phyloP scores from a whole-genome alignment of 2,888 invertebrate species.

The Pseudolycoriella hygida region DNA sequence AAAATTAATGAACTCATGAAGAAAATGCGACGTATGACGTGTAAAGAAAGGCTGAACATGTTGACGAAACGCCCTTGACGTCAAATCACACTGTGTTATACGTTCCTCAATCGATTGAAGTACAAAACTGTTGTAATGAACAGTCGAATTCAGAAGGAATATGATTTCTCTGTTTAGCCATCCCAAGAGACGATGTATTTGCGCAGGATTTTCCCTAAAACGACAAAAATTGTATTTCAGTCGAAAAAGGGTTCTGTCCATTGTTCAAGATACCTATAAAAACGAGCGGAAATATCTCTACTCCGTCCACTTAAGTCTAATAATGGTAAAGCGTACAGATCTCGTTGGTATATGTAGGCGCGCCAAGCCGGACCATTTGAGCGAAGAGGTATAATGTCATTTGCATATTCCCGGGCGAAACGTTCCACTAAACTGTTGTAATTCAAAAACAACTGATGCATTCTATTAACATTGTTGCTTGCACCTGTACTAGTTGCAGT shows the following conservation, averaged over 20 bases:
- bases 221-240: conserved; percentile 9
- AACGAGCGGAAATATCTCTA: conserved; percentile 55
- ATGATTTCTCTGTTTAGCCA: conserved; percentile 79
- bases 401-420: conserved; percentile 7
- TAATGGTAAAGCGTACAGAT: conserved; percentile 54
- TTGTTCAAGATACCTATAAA: conserved; percentile 42
- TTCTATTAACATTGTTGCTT: neutral
- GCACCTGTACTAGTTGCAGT: too few relatives aligned
- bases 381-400: conserved; percentile 11
- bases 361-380: conserved; percentile 31
- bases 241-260: conserved; percentile 5
- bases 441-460: conserved; percentile 2
- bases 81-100: conserved; percentile 42
- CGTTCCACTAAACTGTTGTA: conserved; percentile 1
- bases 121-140: conserved; percentile 46
- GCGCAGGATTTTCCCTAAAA: conserved; percentile 59
- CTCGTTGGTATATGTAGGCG: conserved; percentile 54
- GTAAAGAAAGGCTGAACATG: conserved; percentile 51
- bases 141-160: conserved; percentile 42
- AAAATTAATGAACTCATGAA: conserved; percentile 75
- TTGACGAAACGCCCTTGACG: conserved; percentile 43
- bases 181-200: conserved; percentile 64
- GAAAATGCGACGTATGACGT: conserved; percentile 62
- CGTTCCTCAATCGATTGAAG: conserved; percentile 49
- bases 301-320: conserved; percentile 51